Evolutionary conservation across 2,113 vertebrate species (phyloP).

Genomic region (Dromas ardeola): DNA sequence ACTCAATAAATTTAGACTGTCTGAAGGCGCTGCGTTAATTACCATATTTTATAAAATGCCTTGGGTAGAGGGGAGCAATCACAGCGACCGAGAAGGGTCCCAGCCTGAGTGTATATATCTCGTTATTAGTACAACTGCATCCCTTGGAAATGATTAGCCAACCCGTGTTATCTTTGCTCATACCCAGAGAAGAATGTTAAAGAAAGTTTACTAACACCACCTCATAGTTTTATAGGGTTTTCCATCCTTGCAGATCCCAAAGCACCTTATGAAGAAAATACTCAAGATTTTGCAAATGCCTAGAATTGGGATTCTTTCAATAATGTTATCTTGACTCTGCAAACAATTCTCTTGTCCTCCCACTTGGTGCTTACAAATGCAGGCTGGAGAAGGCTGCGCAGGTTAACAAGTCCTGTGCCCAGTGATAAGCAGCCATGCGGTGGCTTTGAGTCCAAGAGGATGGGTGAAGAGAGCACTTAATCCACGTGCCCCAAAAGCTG

Average conservation of each 20-base stretch:
- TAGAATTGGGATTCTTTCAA: not conserved
- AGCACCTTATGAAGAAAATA: not conserved
- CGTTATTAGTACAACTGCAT: not conserved
- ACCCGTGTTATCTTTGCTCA: not conserved
- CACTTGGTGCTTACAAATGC: not conserved
- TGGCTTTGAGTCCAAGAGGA: not conserved
- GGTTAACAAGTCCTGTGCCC: not conserved
- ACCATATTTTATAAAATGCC: slow-evolving; percentile 75
- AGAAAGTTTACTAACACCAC: not conserved
- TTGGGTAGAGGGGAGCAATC: slow-evolving; percentile 33
- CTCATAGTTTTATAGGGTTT: not conserved
- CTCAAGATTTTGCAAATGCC: not conserved
- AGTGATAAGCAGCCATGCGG: not conserved
- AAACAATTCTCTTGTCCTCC: not conserved
- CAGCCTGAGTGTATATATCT: not conserved
- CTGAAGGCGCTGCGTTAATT: slow-evolving; percentile 76
- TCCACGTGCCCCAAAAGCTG: not conserved
- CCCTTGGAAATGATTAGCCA: not conserved
- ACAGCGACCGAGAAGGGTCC: not conserved
- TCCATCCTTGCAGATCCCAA: not conserved
- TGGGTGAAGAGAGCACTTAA: not conserved
- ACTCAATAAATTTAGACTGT: slow-evolving; percentile 73
- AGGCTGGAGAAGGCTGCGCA: not conserved
- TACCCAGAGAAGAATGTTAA: not conserved
- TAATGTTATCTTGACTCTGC: not conserved